Evolutionary conservation across 2,113 vertebrate species (phyloP).

Genomic region (Channa maculata): DNA sequence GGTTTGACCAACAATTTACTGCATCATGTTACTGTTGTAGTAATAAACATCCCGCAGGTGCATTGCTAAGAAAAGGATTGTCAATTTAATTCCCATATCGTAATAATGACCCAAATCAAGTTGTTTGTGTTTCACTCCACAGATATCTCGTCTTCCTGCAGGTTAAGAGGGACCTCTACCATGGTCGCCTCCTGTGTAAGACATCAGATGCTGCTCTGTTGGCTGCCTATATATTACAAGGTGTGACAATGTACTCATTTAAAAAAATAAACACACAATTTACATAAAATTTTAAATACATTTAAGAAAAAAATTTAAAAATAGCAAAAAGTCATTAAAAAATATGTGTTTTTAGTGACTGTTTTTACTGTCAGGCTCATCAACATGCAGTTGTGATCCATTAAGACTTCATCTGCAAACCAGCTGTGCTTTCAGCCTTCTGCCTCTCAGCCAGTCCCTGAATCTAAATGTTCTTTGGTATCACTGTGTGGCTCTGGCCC

Average conservation of each 20-base stretch:
- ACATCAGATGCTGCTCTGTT: constrained; percentile 94
- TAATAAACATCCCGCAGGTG: neutral
- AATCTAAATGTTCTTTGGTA: constrained; percentile 13
- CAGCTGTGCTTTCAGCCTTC: constrained; percentile 8
- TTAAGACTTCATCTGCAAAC: constrained; percentile 1
- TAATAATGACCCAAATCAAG: constrained; percentile 39
- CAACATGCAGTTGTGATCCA: constrained; percentile 17
- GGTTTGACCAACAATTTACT: too few species aligned
- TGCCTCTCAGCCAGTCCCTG: constrained; percentile 6
- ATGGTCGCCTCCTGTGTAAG: constrained; percentile 96
- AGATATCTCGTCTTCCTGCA: constrained; percentile 99
- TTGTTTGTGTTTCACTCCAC: constrained; percentile 74
- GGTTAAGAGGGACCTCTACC: constrained; percentile 99
- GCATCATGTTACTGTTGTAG: too few species aligned
- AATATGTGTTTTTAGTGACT: neutral
- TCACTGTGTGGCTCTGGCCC: neutral
- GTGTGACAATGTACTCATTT: constrained; percentile 72
- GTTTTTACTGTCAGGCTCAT: constrained; percentile 24
- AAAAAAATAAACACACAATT: neutral
- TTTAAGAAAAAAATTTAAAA: too few species aligned
- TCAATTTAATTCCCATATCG: neutral
- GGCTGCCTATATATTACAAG: constrained; percentile 97
- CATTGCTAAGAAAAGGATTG: neutral
- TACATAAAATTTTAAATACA: too few species aligned
- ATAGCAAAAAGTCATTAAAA: too few species aligned